These are phyloP conservation scores for Micronycteris hirsuta DNA, from an alignment of 2,113 vertebrate species.

Conservation along the genomic window DNA sequence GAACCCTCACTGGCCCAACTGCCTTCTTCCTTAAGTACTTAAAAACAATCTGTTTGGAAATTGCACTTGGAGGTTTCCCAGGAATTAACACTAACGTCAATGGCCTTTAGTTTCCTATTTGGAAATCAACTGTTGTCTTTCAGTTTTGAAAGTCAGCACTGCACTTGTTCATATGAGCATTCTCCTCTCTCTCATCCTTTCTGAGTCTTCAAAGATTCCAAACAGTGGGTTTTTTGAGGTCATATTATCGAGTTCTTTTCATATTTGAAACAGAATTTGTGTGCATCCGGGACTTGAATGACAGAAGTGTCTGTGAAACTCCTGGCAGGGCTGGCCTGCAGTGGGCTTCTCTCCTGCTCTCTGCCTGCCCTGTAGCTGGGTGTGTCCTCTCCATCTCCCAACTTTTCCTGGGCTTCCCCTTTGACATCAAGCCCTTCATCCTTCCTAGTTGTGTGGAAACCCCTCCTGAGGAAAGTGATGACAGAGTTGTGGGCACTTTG, in stretches of 20 bases:
- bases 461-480: neutral
- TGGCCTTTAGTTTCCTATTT: neutral
- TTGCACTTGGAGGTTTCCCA: neutral
- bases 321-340: fast-evolving
- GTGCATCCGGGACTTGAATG: neutral
- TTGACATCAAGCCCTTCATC: neutral
- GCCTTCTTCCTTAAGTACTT: neutral
- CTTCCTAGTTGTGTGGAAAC: neutral
- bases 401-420: neutral
- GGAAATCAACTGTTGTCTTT: neutral
- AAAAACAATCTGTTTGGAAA: neutral
- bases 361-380: neutral
- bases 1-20: neutral
- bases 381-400: too few relatives aligned
- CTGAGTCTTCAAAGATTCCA: neutral
- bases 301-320: neutral
- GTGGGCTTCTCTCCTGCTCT: fast-evolving
- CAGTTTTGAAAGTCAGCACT: neutral
- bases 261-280: neutral
- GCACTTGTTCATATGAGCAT: neutral
- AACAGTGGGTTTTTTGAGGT: neutral
- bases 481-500: neutral
- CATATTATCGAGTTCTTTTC: neutral
- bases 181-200: neutral
- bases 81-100: neutral